Conservation (phyloP, 2,797 vertebrate species). For the Prionace glauca region DNA sequence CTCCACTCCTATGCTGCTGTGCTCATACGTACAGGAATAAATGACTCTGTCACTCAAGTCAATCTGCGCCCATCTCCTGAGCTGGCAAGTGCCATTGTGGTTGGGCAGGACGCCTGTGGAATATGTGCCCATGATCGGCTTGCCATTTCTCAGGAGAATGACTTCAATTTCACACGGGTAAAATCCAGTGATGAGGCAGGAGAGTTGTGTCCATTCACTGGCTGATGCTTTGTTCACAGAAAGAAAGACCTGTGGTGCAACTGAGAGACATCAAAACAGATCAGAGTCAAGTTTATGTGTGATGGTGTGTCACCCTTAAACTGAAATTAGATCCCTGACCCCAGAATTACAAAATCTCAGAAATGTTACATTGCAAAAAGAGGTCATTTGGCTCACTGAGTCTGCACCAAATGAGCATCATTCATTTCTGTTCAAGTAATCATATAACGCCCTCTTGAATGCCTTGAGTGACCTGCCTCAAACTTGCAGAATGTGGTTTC, state of each 20-base stretch:
- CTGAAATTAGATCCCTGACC: too few relatives aligned
- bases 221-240: not conserved
- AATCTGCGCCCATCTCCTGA: conserved; percentile 39
- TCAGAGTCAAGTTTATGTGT: not conserved
- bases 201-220: not conserved
- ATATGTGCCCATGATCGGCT: not conserved
- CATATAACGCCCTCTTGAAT: too few relatives aligned
- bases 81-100: conserved; percentile 46
- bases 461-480: too few relatives aligned
- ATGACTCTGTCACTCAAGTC: conserved; percentile 39
- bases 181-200: not conserved
- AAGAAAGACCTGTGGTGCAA: not conserved
- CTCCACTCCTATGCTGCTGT: not conserved
- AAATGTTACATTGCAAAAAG: too few relatives aligned
- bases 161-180: not conserved
- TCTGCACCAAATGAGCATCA: too few relatives aligned
- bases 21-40: not conserved
- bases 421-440: too few relatives aligned
- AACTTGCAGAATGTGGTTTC: too few relatives aligned
- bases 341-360: too few relatives aligned
- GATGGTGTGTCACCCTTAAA: not conserved
- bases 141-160: not conserved
- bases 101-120: not conserved
- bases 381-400: too few relatives aligned
- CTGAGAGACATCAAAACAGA: not conserved